phyloP scores from a whole-genome alignment of 2,888 invertebrate genomes.

The Apeira syringaria region DNA sequence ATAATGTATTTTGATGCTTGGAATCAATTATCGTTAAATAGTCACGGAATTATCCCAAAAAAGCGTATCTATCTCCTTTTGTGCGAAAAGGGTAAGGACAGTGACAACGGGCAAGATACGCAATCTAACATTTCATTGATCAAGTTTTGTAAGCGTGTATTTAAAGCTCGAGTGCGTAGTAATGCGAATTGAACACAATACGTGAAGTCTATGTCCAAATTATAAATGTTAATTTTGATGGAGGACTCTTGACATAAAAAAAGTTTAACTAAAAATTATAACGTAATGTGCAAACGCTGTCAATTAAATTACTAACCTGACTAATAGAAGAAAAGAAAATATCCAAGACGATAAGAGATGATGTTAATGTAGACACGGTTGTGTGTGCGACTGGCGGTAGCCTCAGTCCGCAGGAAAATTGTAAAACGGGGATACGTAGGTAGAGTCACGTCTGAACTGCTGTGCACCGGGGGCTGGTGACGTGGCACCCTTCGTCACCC shows the following conservation, averaged over 20 bases:
- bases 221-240: conserved; percentile 1
- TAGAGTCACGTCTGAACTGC: conserved; percentile 59
- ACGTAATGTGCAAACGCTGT: conserved; percentile 24
- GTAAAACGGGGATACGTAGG: conserved; percentile 63
- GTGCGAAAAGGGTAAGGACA: conserved; percentile 21
- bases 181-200: conserved; percentile 9
- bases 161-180: conserved; percentile 10
- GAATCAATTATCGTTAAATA: too few relatives aligned
- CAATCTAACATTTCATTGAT: conserved; percentile 22
- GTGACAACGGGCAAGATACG: conserved; percentile 8
- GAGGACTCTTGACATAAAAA: conserved; percentile 11
- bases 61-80: conserved; percentile 10
- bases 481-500: conserved; percentile 51
- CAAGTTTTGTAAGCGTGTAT: conserved; percentile 21
- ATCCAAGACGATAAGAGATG: conserved; percentile 23
- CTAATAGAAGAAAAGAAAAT: conserved; percentile 15
- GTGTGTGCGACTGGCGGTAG: conserved; percentile 33
- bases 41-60: too few relatives aligned
- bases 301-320: conserved; percentile 20
- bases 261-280: conserved; percentile 12
- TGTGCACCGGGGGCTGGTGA: conserved; percentile 53
- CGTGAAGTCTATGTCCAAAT: conserved; percentile 3
- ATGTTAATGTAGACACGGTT: conserved; percentile 35
- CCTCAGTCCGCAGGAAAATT: conserved; percentile 61
- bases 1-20: too few relatives aligned